These are phyloP conservation scores for Brachymystax lenok DNA, from an alignment of 2,797 vertebrate genomes.

Conservation along the genomic window DNA sequence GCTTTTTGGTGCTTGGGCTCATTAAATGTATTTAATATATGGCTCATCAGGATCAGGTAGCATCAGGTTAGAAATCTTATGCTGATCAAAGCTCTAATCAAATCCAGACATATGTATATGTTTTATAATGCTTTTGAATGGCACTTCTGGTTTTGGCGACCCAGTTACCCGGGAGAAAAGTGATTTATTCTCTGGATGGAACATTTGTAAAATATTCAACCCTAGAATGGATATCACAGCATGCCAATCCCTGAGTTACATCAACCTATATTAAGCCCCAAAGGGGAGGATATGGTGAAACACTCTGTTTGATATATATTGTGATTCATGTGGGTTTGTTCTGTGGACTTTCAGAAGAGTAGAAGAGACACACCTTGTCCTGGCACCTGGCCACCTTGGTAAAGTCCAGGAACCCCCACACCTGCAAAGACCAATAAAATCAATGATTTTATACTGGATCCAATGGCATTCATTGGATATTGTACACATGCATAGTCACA, in stretches of 20 bases:
- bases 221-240: neutral
- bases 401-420: slow-evolving; percentile 90
- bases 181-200: too few relatives aligned
- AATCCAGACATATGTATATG: too few relatives aligned
- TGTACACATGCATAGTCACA: neutral
- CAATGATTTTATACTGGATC: neutral
- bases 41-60: too few relatives aligned
- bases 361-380: slow-evolving; percentile 80
- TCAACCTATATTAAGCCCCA: neutral
- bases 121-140: neutral
- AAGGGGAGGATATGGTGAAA: neutral
- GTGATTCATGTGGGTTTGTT: neutral
- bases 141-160: neutral
- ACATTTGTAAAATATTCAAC: too few relatives aligned
- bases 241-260: neutral
- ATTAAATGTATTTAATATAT: too few relatives aligned
- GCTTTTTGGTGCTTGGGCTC: too few relatives aligned
- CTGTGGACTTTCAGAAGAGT: slow-evolving; percentile 3
- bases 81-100: too few relatives aligned
- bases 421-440: slow-evolving; percentile 68
- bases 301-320: neutral
- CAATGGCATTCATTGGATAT: neutral
- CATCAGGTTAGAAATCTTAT: too few relatives aligned
- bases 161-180: too few relatives aligned
- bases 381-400: slow-evolving; percentile 87